These are phyloP conservation scores for Pemphigus obesinymphae DNA, from an alignment of 1,140 invertebrate genomes.

Conservation along the genomic window DNA sequence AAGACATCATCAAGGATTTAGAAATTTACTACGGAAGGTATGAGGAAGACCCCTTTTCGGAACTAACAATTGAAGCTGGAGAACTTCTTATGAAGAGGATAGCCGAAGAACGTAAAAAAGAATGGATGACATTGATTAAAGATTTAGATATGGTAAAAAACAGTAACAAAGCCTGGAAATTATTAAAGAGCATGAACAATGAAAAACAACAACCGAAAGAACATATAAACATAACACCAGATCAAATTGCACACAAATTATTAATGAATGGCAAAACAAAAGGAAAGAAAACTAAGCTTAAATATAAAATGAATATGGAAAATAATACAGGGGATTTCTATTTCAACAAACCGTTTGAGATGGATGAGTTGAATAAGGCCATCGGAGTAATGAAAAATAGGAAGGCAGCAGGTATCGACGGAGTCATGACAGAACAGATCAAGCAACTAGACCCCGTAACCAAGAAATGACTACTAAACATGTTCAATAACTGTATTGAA, in stretches of 20 bases:
- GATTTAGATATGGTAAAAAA: slow-evolving; percentile 37
- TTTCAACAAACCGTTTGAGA: not conserved
- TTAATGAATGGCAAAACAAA: slow-evolving; percentile 31
- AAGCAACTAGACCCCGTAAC: slow-evolving; percentile 29
- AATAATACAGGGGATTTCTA: slow-evolving; percentile 12
- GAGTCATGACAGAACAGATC: slow-evolving; percentile 31
- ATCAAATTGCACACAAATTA: slow-evolving; percentile 34
- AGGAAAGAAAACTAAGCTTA: too few species aligned
- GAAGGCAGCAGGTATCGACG: slow-evolving; percentile 20
- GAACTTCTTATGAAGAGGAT: not conserved
- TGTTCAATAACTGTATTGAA: slow-evolving; percentile 28
- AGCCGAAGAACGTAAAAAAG: slow-evolving; percentile 9
- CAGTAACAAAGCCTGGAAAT: slow-evolving; percentile 9
- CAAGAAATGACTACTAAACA: slow-evolving; percentile 6
- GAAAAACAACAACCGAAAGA: slow-evolving; percentile 15
- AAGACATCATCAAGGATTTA: too few species aligned
- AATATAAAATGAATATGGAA: not conserved
- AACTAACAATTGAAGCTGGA: slow-evolving; percentile 33
- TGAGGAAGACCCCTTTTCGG: not conserved
- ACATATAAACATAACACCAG: slow-evolving; percentile 2
- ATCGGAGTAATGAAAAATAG: slow-evolving; percentile 9
- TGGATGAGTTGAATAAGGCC: not conserved
- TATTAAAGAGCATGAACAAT: slow-evolving; percentile 10
- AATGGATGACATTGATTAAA: slow-evolving; percentile 24
- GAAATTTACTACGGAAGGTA: too few species aligned